phyloP scores from a whole-genome alignment of 2,797 vertebrate genomes.

The Gallinago solitaria region DNA sequence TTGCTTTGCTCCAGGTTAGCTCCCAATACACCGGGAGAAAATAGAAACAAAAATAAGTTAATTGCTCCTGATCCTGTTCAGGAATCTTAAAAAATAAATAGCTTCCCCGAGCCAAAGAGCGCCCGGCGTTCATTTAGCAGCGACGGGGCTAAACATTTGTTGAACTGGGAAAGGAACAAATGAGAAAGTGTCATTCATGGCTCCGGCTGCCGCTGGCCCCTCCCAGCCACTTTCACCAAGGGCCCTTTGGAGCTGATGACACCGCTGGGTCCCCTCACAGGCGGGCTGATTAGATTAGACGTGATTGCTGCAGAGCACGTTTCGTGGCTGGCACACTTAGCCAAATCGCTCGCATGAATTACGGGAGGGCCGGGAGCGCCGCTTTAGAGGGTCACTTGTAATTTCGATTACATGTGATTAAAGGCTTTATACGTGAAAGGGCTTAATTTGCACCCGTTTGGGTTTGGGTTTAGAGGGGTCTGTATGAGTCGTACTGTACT shows the following conservation, averaged over 20 bases:
- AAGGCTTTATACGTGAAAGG: conserved; percentile 19
- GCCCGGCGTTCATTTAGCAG: conserved; percentile 15
- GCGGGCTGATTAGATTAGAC: conserved; percentile 45
- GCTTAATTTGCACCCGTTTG: neutral
- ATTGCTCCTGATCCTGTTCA: conserved; percentile 31
- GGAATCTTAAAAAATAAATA: conserved; percentile 44
- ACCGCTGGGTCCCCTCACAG: conserved; percentile 52
- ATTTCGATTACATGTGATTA: conserved; percentile 26
- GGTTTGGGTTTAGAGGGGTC: neutral
- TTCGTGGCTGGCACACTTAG: conserved; percentile 3
- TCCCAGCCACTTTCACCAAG: conserved; percentile 68
- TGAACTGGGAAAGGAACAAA: conserved; percentile 70
- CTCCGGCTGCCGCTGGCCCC: conserved; percentile 63
- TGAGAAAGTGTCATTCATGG: conserved; percentile 59
- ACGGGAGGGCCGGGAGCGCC: neutral
- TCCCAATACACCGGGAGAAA: neutral
- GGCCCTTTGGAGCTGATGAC: conserved; percentile 63
- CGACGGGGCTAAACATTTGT: conserved; percentile 37
- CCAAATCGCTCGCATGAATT: conserved; percentile 7
- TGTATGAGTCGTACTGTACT: neutral
- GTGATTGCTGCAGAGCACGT: neutral
- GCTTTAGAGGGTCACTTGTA: conserved; percentile 29
- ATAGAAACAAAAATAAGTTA: conserved; percentile 30
- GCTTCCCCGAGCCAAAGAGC: conserved; percentile 1
- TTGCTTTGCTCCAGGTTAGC: neutral